These are phyloP conservation scores for Danio tinwini DNA, from an alignment of 2,797 vertebrate species.

Conservation along the genomic window DNA sequence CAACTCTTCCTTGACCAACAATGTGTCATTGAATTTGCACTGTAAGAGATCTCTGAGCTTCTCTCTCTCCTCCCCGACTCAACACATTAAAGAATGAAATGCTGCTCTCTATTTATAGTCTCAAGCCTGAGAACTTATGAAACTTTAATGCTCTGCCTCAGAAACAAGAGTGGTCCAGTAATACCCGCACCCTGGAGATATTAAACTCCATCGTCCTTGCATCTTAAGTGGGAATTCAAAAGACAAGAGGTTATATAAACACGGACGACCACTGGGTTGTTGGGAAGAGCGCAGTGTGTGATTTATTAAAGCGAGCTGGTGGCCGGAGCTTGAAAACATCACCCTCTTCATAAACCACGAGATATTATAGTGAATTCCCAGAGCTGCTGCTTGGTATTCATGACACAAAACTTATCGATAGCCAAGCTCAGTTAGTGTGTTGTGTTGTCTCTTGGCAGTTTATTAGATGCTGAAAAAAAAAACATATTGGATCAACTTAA, in stretches of 20 bases:
- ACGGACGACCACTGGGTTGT: not conserved
- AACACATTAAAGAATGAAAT: constrained; percentile 51
- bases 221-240: constrained; percentile 33
- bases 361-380: not conserved
- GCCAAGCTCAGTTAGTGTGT: not conserved
- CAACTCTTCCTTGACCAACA: constrained; percentile 13
- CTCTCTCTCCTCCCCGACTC: constrained; percentile 27
- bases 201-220: constrained; percentile 21
- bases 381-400: not conserved
- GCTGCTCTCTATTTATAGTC: constrained; percentile 54
- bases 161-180: constrained; percentile 33
- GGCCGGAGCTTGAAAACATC: not conserved
- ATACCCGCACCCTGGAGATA: constrained; percentile 33
- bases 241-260: constrained; percentile 41
- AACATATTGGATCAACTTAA: no score
- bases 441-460: not conserved
- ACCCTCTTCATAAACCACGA: constrained; percentile 8
- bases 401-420: not conserved
- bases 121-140: constrained; percentile 47
- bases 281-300: constrained; percentile 25
- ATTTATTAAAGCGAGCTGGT: constrained; percentile 23
- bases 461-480: no score
- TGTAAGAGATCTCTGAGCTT: constrained; percentile 12
- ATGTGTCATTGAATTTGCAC: constrained; percentile 28
- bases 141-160: constrained; percentile 51